phyloP scores from a whole-genome alignment of 2,797 vertebrate species.

The Xenops minutus region DNA sequence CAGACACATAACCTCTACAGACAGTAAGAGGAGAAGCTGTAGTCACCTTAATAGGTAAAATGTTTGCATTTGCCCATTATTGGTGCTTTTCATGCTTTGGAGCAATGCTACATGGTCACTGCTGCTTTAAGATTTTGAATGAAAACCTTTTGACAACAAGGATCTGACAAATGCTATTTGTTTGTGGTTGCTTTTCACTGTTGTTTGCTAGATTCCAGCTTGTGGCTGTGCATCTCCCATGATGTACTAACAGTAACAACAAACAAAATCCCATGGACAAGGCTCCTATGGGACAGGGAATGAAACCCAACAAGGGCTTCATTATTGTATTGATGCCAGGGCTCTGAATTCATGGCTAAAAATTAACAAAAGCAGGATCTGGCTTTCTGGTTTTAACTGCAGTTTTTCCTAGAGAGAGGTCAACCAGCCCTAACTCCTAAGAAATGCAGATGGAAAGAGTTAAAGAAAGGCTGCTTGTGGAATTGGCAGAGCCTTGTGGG shows the following conservation, averaged over 20 bases:
- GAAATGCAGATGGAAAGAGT: not conserved
- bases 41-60: not conserved
- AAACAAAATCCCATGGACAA: conserved; percentile 46
- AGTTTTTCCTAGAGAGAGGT: not conserved
- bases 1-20: not conserved
- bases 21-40: not conserved
- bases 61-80: not conserved
- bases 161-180: conserved; percentile 45
- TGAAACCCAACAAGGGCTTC: conserved; percentile 36
- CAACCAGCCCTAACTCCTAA: not conserved
- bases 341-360: not conserved
- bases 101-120: not conserved
- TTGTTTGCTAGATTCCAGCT: conserved; percentile 46
- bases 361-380: conserved; percentile 12
- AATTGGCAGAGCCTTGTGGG: not conserved
- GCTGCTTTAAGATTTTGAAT: conserved; percentile 34
- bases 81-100: not conserved
- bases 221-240: not conserved
- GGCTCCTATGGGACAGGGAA: not conserved
- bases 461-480: not conserved
- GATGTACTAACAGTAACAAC: conserved; percentile 19
- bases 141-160: not conserved
- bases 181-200: conserved; percentile 13
- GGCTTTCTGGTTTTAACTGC: not conserved
- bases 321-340: not conserved